Percentiles rank a stretch among this genome's conserved stretches.
These are phyloP conservation scores for Barnardius zonarius DNA, from an alignment of 2,113 vertebrate genomes.

Conservation along the genomic window DNA sequence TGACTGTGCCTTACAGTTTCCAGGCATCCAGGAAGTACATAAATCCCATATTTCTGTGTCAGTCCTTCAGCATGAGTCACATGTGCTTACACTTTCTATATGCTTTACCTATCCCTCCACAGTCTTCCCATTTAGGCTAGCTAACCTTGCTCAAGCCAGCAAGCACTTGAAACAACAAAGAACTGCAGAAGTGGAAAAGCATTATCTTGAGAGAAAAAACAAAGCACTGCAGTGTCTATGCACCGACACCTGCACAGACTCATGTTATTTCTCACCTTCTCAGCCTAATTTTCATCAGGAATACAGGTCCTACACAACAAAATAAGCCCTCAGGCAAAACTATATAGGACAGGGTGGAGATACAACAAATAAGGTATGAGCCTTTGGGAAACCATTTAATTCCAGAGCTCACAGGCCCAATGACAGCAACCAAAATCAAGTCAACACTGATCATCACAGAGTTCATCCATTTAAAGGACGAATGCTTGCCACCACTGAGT, in stretches of 20 bases:
- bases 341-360: background rate
- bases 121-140: background rate
- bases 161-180: background rate
- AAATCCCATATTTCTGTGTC: background rate
- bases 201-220: background rate
- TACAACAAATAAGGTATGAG: background rate
- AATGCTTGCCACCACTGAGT: background rate
- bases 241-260: background rate
- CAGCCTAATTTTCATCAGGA: background rate
- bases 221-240: fast-evolving
- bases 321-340: background rate
- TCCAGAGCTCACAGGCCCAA: background rate
- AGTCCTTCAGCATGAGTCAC: background rate
- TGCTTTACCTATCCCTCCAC: background rate
- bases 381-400: background rate
- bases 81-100: fast-evolving
- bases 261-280: background rate
- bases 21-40: background rate
- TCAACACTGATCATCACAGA: fast-evolving
- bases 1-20: background rate
- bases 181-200: background rate
- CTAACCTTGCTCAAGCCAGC: background rate
- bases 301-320: background rate
- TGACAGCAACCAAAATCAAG: background rate
- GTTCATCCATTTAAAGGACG: background rate